phyloP scores from a whole-genome alignment of 2,797 vertebrate species.

The Crax fasciolata region DNA sequence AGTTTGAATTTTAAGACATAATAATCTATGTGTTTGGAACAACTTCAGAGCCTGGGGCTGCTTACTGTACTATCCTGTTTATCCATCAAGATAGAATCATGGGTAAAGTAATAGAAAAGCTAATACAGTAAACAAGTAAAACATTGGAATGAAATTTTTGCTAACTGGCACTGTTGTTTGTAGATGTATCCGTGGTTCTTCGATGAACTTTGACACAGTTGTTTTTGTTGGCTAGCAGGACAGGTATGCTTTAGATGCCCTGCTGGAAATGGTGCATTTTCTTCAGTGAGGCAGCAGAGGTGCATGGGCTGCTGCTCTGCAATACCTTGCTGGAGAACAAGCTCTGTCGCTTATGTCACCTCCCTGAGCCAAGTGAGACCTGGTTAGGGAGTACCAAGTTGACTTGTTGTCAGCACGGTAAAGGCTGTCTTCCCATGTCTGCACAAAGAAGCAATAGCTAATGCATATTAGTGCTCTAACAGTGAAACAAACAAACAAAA shows the following conservation, averaged over 20 bases:
- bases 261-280: neutral
- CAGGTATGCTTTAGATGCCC: neutral
- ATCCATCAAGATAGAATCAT: neutral
- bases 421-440: neutral
- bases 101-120: slow-evolving; percentile 1
- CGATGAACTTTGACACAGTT: neutral
- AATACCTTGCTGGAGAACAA: neutral
- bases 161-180: neutral
- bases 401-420: neutral
- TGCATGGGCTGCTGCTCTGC: neutral
- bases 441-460: neutral
- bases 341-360: neutral
- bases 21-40: neutral
- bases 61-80: neutral
- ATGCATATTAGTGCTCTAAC: neutral
- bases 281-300: neutral
- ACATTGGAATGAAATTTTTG: neutral
- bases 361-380: neutral
- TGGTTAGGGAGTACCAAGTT: neutral
- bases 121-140: neutral
- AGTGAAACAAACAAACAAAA: neutral
- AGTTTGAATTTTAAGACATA: neutral
- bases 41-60: neutral
- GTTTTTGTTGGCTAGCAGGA: neutral
- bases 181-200: neutral